phyloP scores from a whole-genome alignment of 2,888 invertebrate genomes.

The Neocrepidodera transversa region DNA sequence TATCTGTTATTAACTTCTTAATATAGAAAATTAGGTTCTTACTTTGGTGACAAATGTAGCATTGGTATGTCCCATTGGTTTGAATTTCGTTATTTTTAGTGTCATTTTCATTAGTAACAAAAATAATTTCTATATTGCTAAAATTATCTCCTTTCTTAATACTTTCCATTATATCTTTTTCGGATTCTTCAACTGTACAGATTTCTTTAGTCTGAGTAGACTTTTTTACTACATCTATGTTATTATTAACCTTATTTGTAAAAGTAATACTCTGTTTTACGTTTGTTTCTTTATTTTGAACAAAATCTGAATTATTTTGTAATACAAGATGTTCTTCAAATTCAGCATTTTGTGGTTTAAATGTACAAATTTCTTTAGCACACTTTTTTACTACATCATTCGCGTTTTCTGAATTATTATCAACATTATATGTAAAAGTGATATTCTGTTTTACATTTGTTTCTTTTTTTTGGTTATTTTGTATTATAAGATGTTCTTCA shows the following conservation, averaged over 20 bases:
- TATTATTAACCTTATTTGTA: no score
- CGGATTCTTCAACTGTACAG: not conserved
- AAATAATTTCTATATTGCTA: slow-evolving; percentile 1
- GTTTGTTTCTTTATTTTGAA: no score
- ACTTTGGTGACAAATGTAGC: slow-evolving; percentile 2
- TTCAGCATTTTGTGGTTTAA: no score
- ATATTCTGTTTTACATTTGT: no score
- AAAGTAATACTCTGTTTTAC: no score
- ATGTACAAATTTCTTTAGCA: not conserved
- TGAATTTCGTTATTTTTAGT: not conserved
- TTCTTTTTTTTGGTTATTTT: not conserved
- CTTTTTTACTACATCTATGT: no score
- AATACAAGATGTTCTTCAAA: no score
- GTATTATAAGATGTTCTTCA: not conserved
- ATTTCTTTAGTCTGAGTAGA: not conserved
- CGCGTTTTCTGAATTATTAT: not conserved
- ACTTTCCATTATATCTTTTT: not conserved
- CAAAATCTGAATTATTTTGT: no score
- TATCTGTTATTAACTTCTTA: no score
- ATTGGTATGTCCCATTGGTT: not conserved
- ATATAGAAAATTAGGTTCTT: no score
- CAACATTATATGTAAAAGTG: not conserved
- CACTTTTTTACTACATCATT: not conserved
- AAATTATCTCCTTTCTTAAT: not conserved
- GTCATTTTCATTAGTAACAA: not conserved